Evolutionary conservation across 1,140 invertebrate species (phyloP), one percentile per base, ranked within the genome.

Genomic region (Panagrolaimus sp.): DNA sequence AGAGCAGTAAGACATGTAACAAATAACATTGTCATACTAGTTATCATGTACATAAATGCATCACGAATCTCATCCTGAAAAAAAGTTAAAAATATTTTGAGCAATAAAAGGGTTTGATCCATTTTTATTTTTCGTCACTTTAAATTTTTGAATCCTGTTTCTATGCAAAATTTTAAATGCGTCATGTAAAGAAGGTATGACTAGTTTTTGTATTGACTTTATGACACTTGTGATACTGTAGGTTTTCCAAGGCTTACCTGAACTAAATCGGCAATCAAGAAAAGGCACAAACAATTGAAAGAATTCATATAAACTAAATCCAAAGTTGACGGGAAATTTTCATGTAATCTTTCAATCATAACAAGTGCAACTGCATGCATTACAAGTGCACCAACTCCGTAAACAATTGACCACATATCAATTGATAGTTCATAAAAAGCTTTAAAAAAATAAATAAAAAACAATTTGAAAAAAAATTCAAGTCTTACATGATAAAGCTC

Each of bases 351-450:
- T 77, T 87, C 86, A 5, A 87, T 84, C 13, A 87, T 70, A 11
- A 86, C 81, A 4, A 87, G 82, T 69, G 87, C 86, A 0, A 85
- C 38, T 5, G 85, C 84, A 70, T 87, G 86, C 23, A 84, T 84
- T 25, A 86, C 70, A 63, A 87, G 84, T 72, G 85, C 86, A 5
- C 83, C 62, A 3, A 75, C 71, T 13, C 85, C 85, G 80, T 84
- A 85, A 0, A 74, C 70, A 68, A 87, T 86, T 0, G 85, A 84
- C 38, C 73, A 74, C 16, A 80, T 11, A 70, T 85, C 84, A 72
- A 87, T 86, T 13, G 78, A 73, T 16, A 86, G 67, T 74, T 87
- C 86, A 51, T 86, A 86, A 72, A 85, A 43, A 23, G 72, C 71
- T 72, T 20, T 67, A 72, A 46, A 23, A 5, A 57, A 16, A 63